Percentiles rank a stretch among this genome's conserved stretches.
phyloP scores from a whole-genome alignment of 2,888 invertebrate species.

The Tipula vernalis region DNA sequence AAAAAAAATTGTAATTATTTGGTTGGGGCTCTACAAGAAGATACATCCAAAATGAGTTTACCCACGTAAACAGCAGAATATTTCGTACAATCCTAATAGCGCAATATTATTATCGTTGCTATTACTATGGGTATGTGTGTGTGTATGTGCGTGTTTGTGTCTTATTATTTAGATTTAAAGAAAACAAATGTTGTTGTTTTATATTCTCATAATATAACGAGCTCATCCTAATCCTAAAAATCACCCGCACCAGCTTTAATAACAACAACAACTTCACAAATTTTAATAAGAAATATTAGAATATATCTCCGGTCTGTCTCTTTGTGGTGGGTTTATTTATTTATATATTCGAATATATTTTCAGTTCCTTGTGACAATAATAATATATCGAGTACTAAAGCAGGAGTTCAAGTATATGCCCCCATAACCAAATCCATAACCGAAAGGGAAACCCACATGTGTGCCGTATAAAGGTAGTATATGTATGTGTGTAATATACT shows the following conservation, averaged over 20 bases:
- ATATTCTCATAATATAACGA: background rate
- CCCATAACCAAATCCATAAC: background rate
- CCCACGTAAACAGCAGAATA: background rate
- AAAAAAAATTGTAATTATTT: background rate
- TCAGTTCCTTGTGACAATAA: background rate
- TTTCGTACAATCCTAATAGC: background rate
- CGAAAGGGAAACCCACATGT: background rate
- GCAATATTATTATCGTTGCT: background rate
- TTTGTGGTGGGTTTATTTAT: background rate
- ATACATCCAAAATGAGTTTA: background rate
- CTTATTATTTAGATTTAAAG: background rate
- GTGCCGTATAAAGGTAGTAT: background rate
- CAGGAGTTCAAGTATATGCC: background rate
- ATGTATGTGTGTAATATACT: background rate
- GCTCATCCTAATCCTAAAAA: background rate
- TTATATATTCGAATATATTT: background rate
- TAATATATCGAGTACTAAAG: background rate
- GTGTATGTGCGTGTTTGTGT: background rate
- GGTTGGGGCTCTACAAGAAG: background rate
- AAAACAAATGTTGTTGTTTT: background rate
- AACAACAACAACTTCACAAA: background rate
- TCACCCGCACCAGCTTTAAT: background rate
- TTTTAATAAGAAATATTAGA: background rate
- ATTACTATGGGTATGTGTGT: background rate
- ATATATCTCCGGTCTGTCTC: background rate